These are phyloP conservation scores for Polypterus senegalus DNA, from an alignment of 2,113 vertebrate species.

Conservation along the genomic window DNA sequence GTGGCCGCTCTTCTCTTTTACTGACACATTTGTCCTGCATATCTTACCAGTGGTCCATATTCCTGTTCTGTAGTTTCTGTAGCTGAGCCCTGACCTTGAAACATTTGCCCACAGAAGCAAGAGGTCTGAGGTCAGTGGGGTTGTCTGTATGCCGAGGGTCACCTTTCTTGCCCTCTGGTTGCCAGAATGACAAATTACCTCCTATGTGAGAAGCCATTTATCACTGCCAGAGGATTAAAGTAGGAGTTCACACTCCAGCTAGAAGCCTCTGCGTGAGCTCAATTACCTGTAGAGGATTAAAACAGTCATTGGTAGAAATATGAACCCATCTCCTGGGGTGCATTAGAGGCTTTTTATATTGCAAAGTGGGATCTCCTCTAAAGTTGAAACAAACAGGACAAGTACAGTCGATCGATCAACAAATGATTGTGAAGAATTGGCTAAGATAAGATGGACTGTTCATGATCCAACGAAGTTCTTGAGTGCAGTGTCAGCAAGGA, in stretches of 20 bases:
- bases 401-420: too few species aligned
- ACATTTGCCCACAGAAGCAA: background rate
- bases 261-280: background rate
- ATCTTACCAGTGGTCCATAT: background rate
- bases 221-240: background rate
- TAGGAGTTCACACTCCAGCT: background rate
- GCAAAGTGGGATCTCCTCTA: too few species aligned
- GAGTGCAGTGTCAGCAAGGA: too few species aligned
- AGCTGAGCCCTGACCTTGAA: slow-evolving; percentile 4
- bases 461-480: too few species aligned
- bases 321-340: too few species aligned
- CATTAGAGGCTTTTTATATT: too few species aligned
- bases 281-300: background rate
- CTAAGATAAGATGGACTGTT: too few species aligned
- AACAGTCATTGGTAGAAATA: too few species aligned
- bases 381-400: too few species aligned
- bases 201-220: slow-evolving; percentile 3
- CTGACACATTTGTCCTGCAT: background rate
- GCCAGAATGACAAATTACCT: slow-evolving; percentile 4
- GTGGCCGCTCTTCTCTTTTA: background rate
- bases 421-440: too few species aligned
- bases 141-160: background rate
- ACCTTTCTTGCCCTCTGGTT: slow-evolving; percentile 5
- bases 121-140: background rate
- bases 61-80: background rate